Percentiles rank a stretch among this genome's conserved stretches.
These are phyloP conservation scores for Platysteira castanea DNA, from an alignment of 2,113 vertebrate genomes.

Conservation along the genomic window DNA sequence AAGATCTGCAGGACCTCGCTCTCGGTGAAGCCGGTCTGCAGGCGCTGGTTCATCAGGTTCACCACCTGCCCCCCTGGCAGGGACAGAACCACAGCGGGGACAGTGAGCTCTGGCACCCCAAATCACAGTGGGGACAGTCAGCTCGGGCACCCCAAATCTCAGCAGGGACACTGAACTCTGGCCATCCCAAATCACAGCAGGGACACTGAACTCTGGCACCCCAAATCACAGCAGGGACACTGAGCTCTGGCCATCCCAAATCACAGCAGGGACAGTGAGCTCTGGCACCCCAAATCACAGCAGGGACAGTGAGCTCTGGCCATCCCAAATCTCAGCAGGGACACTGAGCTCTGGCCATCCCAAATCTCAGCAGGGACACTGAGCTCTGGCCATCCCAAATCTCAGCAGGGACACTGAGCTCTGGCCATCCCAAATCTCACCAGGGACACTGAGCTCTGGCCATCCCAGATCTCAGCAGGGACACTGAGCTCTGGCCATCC, in stretches of 20 bases:
- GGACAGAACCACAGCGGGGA: background rate
- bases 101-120: background rate
- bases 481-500: background rate
- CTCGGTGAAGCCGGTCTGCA: constrained; percentile 94
- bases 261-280: background rate
- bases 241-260: no score
- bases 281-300: background rate
- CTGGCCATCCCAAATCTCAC: background rate
- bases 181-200: no score
- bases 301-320: background rate
- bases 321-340: background rate
- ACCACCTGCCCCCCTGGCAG: constrained; percentile 91
- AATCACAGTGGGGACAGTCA: background rate
- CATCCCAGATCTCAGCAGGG: no score
- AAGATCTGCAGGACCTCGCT: constrained; percentile 93
- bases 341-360: background rate
- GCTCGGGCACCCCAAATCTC: background rate
- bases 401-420: background rate
- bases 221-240: background rate
- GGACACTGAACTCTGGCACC: background rate
- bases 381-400: no score
- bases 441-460: background rate
- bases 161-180: background rate
- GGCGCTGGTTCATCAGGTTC: constrained; percentile 94
- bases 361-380: no score